Base-by-base conservation (phyloP, 2,888 invertebrate species). In the Andrena bicolor region DNA sequence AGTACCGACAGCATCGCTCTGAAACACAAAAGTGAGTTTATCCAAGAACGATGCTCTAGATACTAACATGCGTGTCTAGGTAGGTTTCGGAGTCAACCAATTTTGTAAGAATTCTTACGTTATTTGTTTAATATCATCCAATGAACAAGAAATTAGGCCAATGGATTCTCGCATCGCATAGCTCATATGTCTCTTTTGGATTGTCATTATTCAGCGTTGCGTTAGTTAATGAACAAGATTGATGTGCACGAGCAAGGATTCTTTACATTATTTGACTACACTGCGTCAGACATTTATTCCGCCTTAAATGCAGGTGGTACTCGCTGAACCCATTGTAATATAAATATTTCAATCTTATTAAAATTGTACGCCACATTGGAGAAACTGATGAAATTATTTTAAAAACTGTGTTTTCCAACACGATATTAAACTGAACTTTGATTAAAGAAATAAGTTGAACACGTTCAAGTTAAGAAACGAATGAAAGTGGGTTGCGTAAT, bases 111-210 rank as follows among this genome's bases (percentile, higher is more conserved):
- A 65, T 26, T 56, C 8, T 77, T 66, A 82, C 58, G 73, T 69
- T 71, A 20, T 53, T 51, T 48, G 7, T 53, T 10, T 56, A 5
- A 28, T 75, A 75, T 58, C 51, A 76, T 58, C 30, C 41, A 26
- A 49, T 28, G 35, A 84, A 76, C 64, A n/a, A 65, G 77, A 74
- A 73, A 32, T 85, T 82, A 85, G 80, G 80, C 86, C 82, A 83
- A 80, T 70, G 16, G 65, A 76, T 41, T 64, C 49, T 65, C 66
- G 51, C 71, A 73, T 66, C 53, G 65, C 70, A 66, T 65, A 74
- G 48, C 65, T 70, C 35, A 65, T 69, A 23, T 65, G 65, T 75
- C 28, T 70, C 26, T 63, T 77, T 71, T 68, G 30, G 82, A 83
- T 83, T 83, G 83, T 83, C 83, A 77, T 83, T 77, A 72, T 76